A percentile compares a stretch with the other conserved stretches of the same genome.
Evolutionary conservation across 2,888 invertebrate genomes (phyloP).

Genomic region (Suillia variegata): DNA sequence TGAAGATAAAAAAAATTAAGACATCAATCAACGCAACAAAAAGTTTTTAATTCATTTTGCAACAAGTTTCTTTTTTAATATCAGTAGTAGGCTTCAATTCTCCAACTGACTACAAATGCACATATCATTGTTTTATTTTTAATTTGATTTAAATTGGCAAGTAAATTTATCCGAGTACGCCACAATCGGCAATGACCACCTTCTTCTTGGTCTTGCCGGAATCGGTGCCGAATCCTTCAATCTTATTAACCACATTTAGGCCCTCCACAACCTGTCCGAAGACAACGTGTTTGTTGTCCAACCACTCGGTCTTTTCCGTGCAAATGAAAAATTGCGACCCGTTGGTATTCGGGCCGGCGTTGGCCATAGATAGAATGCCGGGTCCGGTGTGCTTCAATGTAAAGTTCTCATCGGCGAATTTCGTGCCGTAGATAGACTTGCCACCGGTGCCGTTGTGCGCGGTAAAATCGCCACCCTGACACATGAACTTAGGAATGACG

Average conservation of each 20-base stretch:
- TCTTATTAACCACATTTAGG: constrained; percentile 84
- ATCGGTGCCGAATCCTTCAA: constrained; percentile 77
- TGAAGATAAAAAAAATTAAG: no score
- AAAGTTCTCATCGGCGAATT: constrained; percentile 96
- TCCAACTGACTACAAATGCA: no score
- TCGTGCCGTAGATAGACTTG: constrained; percentile 91
- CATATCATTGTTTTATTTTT: no score
- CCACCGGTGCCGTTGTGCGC: constrained; percentile 91
- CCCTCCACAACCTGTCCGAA: constrained; percentile 88
- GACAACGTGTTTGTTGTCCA: constrained; percentile 89
- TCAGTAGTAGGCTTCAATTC: constrained; percentile 70
- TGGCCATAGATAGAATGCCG: constrained; percentile 91
- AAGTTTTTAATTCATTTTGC: no score
- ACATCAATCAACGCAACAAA: no score
- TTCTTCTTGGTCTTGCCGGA: constrained; percentile 81
- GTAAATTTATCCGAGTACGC: constrained; percentile 52
- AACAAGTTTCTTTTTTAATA: no score
- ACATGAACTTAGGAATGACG: constrained; percentile 94
- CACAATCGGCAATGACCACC: constrained; percentile 76
- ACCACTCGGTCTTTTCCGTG: constrained; percentile 86
- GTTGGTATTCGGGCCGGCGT: constrained; percentile 90
- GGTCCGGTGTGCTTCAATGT: constrained; percentile 86
- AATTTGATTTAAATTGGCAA: no score
- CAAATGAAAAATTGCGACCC: constrained; percentile 96
- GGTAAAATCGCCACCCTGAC: constrained; percentile 92